These are phyloP conservation scores for Meriones unguiculatus DNA, from an alignment of 2,113 vertebrate species.

Conservation along the genomic window DNA sequence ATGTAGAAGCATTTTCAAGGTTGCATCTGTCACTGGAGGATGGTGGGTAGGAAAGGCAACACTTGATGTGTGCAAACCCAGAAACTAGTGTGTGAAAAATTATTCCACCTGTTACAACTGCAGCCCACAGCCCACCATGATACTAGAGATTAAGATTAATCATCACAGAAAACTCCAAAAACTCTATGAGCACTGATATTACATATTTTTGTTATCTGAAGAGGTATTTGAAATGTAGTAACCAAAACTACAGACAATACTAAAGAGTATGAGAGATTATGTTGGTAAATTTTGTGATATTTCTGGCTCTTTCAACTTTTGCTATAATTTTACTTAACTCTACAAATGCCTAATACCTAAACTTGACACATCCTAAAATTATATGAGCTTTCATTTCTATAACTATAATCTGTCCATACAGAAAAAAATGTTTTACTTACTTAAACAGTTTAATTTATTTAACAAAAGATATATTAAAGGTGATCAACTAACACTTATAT, in stretches of 20 bases:
- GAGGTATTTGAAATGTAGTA: neutral
- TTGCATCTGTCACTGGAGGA: neutral
- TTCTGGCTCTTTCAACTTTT: neutral
- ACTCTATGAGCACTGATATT: neutral
- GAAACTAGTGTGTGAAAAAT: constrained; percentile 19
- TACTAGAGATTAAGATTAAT: constrained; percentile 16
- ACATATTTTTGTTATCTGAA: neutral
- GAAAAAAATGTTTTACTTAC: constrained; percentile 18
- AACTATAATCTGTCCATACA: neutral
- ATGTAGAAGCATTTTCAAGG: neutral
- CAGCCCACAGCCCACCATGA: too few species aligned
- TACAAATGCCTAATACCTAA: constrained; percentile 37
- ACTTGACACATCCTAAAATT: neutral
- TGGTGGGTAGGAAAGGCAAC: neutral
- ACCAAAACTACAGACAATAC: neutral
- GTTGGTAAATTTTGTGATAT: constrained; percentile 36
- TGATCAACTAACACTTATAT: neutral
- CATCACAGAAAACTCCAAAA: neutral
- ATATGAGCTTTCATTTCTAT: neutral
- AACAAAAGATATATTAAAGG: constrained; percentile 17
- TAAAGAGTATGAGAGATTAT: neutral
- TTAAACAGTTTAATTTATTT: neutral
- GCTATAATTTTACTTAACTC: neutral
- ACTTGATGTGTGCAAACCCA: neutral
- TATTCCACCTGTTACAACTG: neutral